phyloP scores from a whole-genome alignment of 2,113 vertebrate species.

The Tricholaema leucomelas region DNA sequence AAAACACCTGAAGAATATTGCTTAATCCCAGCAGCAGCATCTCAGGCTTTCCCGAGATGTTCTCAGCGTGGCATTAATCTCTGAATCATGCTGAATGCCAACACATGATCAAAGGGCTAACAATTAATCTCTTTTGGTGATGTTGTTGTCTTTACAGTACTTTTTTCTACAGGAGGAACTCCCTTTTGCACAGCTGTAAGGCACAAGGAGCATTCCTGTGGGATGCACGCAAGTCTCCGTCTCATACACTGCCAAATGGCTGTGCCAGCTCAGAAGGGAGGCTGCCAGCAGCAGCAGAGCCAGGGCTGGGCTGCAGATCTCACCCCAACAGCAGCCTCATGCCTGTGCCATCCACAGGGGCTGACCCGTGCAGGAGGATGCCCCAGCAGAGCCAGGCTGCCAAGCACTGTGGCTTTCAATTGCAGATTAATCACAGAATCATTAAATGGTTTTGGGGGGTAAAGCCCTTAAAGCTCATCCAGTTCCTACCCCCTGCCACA shows the following conservation, averaged over 20 bases:
- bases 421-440: not conserved
- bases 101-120: not conserved
- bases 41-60: not conserved
- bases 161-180: not conserved
- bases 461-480: too few species aligned
- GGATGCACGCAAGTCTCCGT: not conserved
- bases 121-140: not conserved
- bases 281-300: not conserved
- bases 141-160: not conserved
- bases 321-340: not conserved
- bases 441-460: too few species aligned
- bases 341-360: rapidly evolving
- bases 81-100: conserved; percentile 35
- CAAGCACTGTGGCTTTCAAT: not conserved
- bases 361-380: not conserved
- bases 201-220: not conserved
- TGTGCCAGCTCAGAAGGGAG: not conserved
- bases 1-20: too few species aligned
- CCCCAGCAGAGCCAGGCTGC: not conserved
- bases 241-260: not conserved
- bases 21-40: conserved; percentile 7
- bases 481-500: too few species aligned
- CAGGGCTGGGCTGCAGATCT: not conserved
- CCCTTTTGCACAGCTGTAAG: not conserved
- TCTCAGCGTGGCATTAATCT: not conserved